These are phyloP conservation scores for Junco hyemalis DNA, from an alignment of 2,113 vertebrate genomes.

Conservation along the genomic window DNA sequence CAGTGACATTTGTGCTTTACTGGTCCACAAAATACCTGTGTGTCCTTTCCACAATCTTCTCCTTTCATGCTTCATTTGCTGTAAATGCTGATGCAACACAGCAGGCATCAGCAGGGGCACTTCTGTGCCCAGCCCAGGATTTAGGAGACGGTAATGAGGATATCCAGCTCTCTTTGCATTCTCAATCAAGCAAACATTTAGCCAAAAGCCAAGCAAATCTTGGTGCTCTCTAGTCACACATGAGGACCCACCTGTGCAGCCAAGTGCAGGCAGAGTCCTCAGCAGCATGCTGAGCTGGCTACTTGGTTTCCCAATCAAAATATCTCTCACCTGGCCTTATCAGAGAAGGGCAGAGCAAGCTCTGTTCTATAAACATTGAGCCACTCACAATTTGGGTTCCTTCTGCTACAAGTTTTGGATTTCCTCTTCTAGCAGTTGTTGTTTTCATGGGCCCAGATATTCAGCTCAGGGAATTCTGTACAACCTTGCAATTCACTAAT, in stretches of 20 bases:
- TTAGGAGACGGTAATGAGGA: background rate
- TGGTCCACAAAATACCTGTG: background rate
- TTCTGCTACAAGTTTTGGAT: background rate
- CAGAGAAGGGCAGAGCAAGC: background rate
- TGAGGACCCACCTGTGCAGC: background rate
- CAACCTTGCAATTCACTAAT: background rate
- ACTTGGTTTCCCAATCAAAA: background rate
- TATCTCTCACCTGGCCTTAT: background rate
- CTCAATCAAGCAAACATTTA: background rate
- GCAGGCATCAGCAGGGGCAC: background rate
- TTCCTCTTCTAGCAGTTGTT: background rate
- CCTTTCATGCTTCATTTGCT: background rate
- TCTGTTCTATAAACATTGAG: background rate
- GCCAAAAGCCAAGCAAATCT: background rate
- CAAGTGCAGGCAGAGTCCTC: background rate
- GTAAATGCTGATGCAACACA: background rate
- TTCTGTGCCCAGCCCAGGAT: background rate
- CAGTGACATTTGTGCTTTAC: background rate
- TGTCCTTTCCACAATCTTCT: background rate
- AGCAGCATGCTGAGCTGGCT: background rate
- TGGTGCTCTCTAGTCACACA: background rate
- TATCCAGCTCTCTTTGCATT: background rate
- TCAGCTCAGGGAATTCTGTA: background rate
- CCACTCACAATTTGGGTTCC: background rate
- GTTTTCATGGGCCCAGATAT: background rate